Evolutionary conservation across 2,888 invertebrate genomes (phyloP).

Genomic region (Rhingia rostrata): DNA sequence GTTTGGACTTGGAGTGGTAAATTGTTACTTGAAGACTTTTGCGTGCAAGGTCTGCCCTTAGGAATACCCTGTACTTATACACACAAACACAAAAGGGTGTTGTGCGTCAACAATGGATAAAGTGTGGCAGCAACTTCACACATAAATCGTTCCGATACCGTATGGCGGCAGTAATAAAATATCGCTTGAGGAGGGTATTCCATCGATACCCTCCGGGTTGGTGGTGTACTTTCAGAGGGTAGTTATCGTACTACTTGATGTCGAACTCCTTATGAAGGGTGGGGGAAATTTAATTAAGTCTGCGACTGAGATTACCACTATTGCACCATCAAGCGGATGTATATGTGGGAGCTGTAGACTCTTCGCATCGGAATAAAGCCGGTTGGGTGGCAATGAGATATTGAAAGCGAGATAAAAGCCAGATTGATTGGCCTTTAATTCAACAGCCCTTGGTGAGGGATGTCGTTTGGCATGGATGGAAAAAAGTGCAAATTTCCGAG

Average conservation of each 20-base stretch:
- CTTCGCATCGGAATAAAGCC: background rate
- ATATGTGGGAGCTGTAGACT: background rate
- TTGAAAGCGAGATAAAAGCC: conserved; percentile 66
- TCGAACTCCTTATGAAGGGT: conserved; percentile 19
- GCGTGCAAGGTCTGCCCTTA: conserved; percentile 36
- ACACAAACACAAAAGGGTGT: background rate
- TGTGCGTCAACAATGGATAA: background rate
- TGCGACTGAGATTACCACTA: conserved; percentile 63
- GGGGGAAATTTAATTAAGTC: conserved; percentile 70
- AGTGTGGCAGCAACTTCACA: conserved; percentile 53
- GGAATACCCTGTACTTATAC: background rate
- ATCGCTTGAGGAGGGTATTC: conserved; percentile 46
- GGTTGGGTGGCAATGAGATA: conserved; percentile 47
- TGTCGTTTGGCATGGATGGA: background rate
- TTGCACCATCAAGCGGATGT: conserved; percentile 40
- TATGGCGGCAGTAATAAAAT: conserved; percentile 61
- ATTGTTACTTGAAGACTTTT: conserved; percentile 60
- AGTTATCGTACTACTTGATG: conserved; percentile 11
- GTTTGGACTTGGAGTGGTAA: background rate
- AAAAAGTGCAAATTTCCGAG: background rate
- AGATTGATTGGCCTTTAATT: conserved; percentile 71
- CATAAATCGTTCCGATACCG: conserved; percentile 63
- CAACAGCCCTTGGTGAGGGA: conserved; percentile 45
- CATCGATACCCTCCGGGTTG: background rate
- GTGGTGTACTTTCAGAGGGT: background rate